These are phyloP conservation scores for Ostrea denselamellosa DNA, from an alignment of 1,140 invertebrate genomes.

Conservation along the genomic window DNA sequence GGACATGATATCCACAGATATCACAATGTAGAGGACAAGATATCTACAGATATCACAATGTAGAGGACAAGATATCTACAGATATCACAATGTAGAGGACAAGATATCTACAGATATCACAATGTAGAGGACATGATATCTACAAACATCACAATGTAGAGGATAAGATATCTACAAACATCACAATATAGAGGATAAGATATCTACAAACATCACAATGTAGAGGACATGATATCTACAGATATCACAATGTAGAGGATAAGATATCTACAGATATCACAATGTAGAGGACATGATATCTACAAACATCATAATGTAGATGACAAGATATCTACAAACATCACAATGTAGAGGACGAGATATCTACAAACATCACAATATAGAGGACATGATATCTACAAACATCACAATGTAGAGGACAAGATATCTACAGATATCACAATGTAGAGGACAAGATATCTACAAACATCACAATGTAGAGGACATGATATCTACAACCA, in stretches of 20 bases:
- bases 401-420: slow-evolving; percentile 83
- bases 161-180: slow-evolving; percentile 82
- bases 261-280: no score
- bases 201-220: slow-evolving; percentile 71
- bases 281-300: slow-evolving; percentile 85
- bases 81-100: slow-evolving; percentile 83
- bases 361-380: not conserved
- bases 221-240: slow-evolving; percentile 84
- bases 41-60: slow-evolving; percentile 60
- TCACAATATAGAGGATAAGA: not conserved
- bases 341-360: slow-evolving; percentile 84
- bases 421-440: slow-evolving; percentile 76
- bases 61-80: no score
- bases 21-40: slow-evolving; percentile 84
- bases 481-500: slow-evolving; percentile 84
- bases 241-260: not conserved
- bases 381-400: no score
- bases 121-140: no score
- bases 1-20: no score
- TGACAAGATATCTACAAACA: no score
- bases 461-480: slow-evolving; percentile 79
- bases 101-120: slow-evolving; percentile 77
- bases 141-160: slow-evolving; percentile 79
- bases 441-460: no score
- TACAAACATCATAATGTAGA: slow-evolving; percentile 39